Base-by-base conservation (phyloP, 1,140 invertebrate genomes). In the Bombus waltoni region DNA sequence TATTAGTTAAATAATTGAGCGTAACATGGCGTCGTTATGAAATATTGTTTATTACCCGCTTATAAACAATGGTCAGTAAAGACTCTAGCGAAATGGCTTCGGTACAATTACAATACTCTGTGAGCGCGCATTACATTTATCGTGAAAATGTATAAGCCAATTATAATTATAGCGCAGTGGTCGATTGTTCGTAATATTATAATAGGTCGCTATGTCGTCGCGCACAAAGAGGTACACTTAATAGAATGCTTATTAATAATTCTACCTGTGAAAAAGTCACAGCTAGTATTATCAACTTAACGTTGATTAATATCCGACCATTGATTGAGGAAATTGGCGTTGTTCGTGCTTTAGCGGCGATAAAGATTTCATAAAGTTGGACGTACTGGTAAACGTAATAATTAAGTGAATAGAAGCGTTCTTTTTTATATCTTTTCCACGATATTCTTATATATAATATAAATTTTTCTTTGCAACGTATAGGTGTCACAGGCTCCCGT, bases 21-120 rank as follows among this genome's bases (percentile, higher is more conserved):
- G 44, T 83, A 62, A 81, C 44, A n/a, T 62, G 38, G 44, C 42
- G 13, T 28, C 44, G 59, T 76, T 82, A 71, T 87, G 85, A 87
- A 91, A 90, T 89, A 91, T 91, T 91, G 90, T 91, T 91, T 89
- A 89, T 89, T 82, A 88, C 62, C 59, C 4, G 86, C 40, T 87
- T 74, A 89, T 81, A 91, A 91, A 91, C 90, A 91, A 91, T 89
- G 85, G 90, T 89, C 88, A 91, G 82, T 86, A 72, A 82, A 82
- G 90, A 83, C 72, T 75, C 71, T 89, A 70, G 77, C 79, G 71
- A 79, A 85, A 85, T 81, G 86, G 70, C 77, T 76, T 81, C 47
- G 59, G 84, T 80, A 83, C 79, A 74, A 83, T 87, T 88, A 87
- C 83, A 87, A 82, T 84, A 89, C 78, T 88, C 87, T 71, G 57